Evolutionary conservation across 1,140 invertebrate genomes (phyloP).

Genomic region (Mya arenaria): DNA sequence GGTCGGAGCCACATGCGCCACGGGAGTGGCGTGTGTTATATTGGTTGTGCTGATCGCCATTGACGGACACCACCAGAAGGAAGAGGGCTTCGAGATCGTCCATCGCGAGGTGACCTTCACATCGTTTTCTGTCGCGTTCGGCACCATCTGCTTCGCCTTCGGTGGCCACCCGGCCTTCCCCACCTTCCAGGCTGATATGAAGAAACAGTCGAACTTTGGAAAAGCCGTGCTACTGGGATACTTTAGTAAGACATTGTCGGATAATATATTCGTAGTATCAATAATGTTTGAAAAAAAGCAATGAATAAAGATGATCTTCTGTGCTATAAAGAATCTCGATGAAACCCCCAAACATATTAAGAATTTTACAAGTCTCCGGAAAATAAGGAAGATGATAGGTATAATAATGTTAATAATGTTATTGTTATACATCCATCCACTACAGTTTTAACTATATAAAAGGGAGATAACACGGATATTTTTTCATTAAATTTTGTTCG

Average conservation of each 20-base stretch:
- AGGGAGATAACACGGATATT: too few relatives aligned
- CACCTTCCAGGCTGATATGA: constrained; percentile 83
- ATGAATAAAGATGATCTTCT: too few relatives aligned
- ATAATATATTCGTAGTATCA: too few relatives aligned
- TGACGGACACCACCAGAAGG: constrained; percentile 30
- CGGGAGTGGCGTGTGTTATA: constrained; percentile 73
- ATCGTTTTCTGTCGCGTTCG: constrained; percentile 80
- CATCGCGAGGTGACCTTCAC: constrained; percentile 59
- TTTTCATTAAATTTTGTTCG: too few relatives aligned
- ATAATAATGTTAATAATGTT: too few relatives aligned
- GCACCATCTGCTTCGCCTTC: constrained; percentile 81
- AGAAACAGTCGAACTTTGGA: constrained; percentile 78
- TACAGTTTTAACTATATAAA: too few relatives aligned
- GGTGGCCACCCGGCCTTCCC: constrained; percentile 81
- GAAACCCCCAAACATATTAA: too few relatives aligned
- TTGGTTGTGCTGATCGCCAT: constrained; percentile 63
- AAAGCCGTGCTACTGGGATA: constrained; percentile 79
- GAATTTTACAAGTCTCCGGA: too few relatives aligned
- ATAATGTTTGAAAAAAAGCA: too few relatives aligned
- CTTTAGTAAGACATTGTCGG: constrained; percentile 67
- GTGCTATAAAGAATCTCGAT: too few relatives aligned
- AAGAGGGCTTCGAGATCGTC: constrained; percentile 29
- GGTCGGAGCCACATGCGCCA: constrained; percentile 73
- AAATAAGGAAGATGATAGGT: too few relatives aligned
- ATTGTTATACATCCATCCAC: too few relatives aligned